These are phyloP conservation scores for Caenorhabditis sp. DNA, from an alignment of 2,888 invertebrate genomes.

Conservation along the genomic window DNA sequence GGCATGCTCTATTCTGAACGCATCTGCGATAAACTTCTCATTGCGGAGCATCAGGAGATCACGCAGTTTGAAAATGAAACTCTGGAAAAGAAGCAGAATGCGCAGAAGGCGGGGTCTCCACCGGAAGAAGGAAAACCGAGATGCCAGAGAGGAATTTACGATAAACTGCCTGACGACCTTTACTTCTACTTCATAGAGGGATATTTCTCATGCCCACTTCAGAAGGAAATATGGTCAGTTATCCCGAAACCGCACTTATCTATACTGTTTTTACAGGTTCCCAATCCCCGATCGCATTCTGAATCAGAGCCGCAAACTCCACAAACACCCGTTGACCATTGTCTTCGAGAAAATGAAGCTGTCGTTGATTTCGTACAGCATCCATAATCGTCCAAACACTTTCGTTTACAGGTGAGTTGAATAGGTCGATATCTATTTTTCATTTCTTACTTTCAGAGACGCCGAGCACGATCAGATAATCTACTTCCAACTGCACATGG, in stretches of 20 bases:
- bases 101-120: no score
- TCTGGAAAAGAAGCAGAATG: not conserved
- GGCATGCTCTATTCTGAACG: slow-evolving; percentile 64
- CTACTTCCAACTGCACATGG: slow-evolving; percentile 70
- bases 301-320: slow-evolving; percentile 1
- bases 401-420: slow-evolving; percentile 60
- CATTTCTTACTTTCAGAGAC: slow-evolving; percentile 46
- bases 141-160: not conserved
- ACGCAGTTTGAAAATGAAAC: not conserved
- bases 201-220: slow-evolving; percentile 85
- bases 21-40: slow-evolving; percentile 54
- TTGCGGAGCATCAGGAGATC: slow-evolving; percentile 39
- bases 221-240: slow-evolving; percentile 58
- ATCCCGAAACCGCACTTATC: not conserved
- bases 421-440: not conserved
- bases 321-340: slow-evolving; percentile 6
- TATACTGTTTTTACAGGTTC: slow-evolving; percentile 28
- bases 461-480: slow-evolving; percentile 58
- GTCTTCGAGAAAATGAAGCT: slow-evolving; percentile 60
- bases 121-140: not conserved
- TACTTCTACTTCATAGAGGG: slow-evolving; percentile 82
- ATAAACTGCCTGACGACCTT: slow-evolving; percentile 5
- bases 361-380: slow-evolving; percentile 62
- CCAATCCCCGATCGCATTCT: slow-evolving; percentile 48
- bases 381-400: slow-evolving; percentile 59